phyloP scores from a whole-genome alignment of 2,797 vertebrate genomes.

The Pteropus rufus region DNA sequence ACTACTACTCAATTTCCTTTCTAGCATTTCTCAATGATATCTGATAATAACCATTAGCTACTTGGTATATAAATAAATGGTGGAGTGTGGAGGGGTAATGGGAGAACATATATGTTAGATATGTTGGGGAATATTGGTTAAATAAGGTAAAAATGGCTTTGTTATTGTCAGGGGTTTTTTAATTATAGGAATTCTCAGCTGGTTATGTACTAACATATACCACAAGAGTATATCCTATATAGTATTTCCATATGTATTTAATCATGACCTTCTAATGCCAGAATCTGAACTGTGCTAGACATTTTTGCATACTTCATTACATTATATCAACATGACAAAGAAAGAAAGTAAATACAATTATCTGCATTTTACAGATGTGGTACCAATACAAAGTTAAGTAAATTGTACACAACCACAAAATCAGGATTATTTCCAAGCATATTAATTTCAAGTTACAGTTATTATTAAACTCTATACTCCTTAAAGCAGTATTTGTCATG shows the following conservation, averaged over 20 bases:
- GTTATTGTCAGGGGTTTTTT: neutral
- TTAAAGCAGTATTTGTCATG: neutral
- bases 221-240: neutral
- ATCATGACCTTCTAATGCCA: neutral
- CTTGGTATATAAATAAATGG: neutral
- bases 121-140: neutral
- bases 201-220: neutral
- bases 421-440: neutral
- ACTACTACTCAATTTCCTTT: neutral
- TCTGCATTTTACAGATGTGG: neutral
- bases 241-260: neutral
- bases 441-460: neutral
- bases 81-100: fast-evolving
- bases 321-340: neutral
- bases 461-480: neutral
- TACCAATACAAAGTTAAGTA: neutral
- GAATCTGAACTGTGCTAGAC: neutral
- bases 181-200: neutral
- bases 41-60: neutral
- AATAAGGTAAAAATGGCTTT: neutral
- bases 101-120: neutral
- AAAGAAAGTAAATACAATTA: neutral
- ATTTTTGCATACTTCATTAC: neutral
- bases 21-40: neutral
- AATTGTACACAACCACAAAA: neutral